These are phyloP conservation scores for Pygathrix nemaeus DNA, from an alignment of 2,113 vertebrate genomes.

Conservation along the genomic window DNA sequence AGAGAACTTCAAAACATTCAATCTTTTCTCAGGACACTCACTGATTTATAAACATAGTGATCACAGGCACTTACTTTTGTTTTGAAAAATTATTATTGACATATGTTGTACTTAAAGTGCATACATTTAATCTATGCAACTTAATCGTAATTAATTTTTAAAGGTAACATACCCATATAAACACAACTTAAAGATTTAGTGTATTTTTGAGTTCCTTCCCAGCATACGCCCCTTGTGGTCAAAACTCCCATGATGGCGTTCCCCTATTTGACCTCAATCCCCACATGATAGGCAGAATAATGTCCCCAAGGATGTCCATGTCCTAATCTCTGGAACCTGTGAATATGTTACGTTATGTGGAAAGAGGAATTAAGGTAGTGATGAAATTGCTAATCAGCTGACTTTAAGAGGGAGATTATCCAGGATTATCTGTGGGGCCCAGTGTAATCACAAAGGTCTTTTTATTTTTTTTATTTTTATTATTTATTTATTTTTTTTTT, in stretches of 20 bases:
- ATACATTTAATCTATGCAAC: background rate
- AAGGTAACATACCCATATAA: background rate
- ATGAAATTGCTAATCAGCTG: too few species aligned
- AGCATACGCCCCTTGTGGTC: background rate
- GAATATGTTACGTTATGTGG: too few species aligned
- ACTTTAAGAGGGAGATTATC: background rate
- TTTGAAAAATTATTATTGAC: background rate
- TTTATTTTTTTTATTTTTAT: too few species aligned
- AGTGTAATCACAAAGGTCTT: background rate
- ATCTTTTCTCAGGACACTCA: background rate
- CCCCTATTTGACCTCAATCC: background rate
- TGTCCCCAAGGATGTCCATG: too few species aligned
- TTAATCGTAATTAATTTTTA: background rate
- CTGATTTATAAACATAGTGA: background rate
- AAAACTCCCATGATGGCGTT: fast-evolving
- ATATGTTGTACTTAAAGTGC: background rate
- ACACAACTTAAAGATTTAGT: background rate
- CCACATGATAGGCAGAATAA: background rate
- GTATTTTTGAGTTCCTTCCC: fast-evolving
- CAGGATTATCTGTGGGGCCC: fast-evolving
- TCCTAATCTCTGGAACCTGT: background rate
- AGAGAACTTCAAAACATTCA: background rate
- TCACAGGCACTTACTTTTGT: background rate
- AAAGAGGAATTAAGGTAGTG: too few species aligned
- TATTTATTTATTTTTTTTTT: too few species aligned